Base-by-base conservation (phyloP, 2,888 invertebrate species). In the Protophormia terraenovae region DNA sequence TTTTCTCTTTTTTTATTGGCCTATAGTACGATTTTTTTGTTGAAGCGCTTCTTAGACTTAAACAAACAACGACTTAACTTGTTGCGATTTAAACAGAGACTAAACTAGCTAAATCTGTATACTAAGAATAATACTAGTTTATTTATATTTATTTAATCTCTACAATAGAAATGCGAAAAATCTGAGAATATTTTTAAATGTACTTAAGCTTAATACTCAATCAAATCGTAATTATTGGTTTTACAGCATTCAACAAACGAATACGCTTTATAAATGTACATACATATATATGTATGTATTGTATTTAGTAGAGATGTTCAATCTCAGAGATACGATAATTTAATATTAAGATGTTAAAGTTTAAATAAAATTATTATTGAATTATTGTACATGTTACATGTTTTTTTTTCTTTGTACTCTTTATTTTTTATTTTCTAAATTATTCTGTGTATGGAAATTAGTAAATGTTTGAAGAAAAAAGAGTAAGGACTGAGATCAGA, bases 41-140 rank as follows among this genome's bases (percentile, higher is more conserved):
- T 10, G 8, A 47, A 8, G 7, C 32, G 45, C 60, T 32, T 12
- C 60, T 55, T n/a, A n/a, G n/a, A 24, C 45, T 76, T 60, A 38
- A 55, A 24, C 1, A 32, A 55, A 53, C 14, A 53, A 53, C 81
- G 69, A 64, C 82, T 82, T 82, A 47, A 82, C 82, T 73, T 55
- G 73, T 58, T 75, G 73, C 53, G 73, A 73, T 19, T 58, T 75
- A 45, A 75, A 1, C 64, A 53, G 27, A 22, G 62, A 85, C 84
- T 85, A 78, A 80, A 71, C 71, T 32, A 55, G 55, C 66, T 58
- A 22, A 58, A 75, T 60, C 29, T 75, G n/a, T 73, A 5, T 53
- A 45, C 3, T 19, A 55, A 62, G 24, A 71, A 76, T 53, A 47
- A 47, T 73, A 67, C 14, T 35, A 45, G 35, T 58, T 55, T 24